These are phyloP conservation scores for Aselliscus stoliczkanus DNA, from an alignment of 2,797 vertebrate species.

Conservation along the genomic window DNA sequence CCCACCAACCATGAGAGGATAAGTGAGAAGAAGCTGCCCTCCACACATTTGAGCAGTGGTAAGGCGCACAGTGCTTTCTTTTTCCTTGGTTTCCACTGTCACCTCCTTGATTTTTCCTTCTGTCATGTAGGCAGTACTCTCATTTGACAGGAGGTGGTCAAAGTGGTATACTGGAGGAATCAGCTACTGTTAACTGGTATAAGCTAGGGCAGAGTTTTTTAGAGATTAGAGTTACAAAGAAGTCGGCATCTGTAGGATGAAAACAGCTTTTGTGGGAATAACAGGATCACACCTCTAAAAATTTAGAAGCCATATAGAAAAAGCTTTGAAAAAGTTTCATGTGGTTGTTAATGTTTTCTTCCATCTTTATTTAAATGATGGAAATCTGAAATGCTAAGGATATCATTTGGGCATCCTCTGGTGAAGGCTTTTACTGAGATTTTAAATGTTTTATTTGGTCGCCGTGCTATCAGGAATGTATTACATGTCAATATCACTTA, in stretches of 20 bases:
- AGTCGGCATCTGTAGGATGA: background rate
- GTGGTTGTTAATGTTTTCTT: background rate
- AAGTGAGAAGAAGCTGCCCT: constrained; percentile 72
- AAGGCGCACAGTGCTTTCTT: constrained; percentile 66
- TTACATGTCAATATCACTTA: background rate
- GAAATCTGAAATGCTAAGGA: background rate
- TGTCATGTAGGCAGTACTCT: background rate
- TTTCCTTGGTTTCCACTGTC: background rate
- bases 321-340: constrained; percentile 1
- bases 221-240: background rate
- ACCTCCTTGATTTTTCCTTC: background rate
- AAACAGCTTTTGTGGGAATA: background rate
- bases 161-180: background rate
- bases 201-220: background rate
- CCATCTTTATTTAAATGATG: constrained; percentile 16
- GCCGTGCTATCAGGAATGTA: background rate
- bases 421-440: background rate
- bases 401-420: background rate
- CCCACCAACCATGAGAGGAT: constrained; percentile 83
- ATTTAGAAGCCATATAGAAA: constrained; percentile 5
- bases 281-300: background rate
- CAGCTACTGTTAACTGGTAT: background rate
- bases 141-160: background rate
- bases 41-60: constrained; percentile 83
- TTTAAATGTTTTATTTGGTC: background rate